Base-by-base conservation (phyloP, 2,888 invertebrate species). In the Diaperis boleti region DNA sequence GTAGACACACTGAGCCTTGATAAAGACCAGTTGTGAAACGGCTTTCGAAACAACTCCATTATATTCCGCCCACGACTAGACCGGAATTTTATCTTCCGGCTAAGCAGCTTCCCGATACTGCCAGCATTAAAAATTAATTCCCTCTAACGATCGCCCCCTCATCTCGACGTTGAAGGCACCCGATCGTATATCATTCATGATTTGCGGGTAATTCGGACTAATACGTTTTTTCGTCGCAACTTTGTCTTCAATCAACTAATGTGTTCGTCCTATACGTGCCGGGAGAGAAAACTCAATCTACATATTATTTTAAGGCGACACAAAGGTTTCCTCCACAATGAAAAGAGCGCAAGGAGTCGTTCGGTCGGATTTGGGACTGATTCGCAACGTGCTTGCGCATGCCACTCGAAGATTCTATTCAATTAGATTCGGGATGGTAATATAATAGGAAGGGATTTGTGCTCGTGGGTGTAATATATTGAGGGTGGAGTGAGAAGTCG, bases 271-370 rank as follows among this genome's bases (percentile, higher is more conserved):
- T 6, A 4, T 20, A 45, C 45, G 13, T 45, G 29, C 15, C 15
- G 29, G 26, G 10, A 13, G n/a, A n/a, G 31, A 31, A 47, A 45
- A 47, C 31, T 49, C 47, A 33, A 49, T 49, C 26, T 49, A 17
- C 47, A 33, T 49, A 33, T 49, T 33, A 49, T 33, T 33, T 33
- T 26, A 18, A 10, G 8, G 20, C n/a, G 10, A 10, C 11, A 33
- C 8, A 31, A n/a, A 31, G 31, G 31, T 31, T 20, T 20, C 4
- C n/a, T 31, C n/a, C 33, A 33, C 11, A 39, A 39, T 7, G 15
- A 17, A 17, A 15, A 17, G 15, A 17, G 15, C 8, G 15, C 3
- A 17, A 11, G 2, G 3, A n/a, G 7, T 8, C 11, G 33, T 33
- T 33, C 13, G 15, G 6, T 18, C 8, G 37, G 50, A 35, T 35